Evolutionary conservation across 2,888 invertebrate genomes (phyloP), one percentile per base, ranked within the genome.

Genomic region (Seladonia tumulorum): DNA sequence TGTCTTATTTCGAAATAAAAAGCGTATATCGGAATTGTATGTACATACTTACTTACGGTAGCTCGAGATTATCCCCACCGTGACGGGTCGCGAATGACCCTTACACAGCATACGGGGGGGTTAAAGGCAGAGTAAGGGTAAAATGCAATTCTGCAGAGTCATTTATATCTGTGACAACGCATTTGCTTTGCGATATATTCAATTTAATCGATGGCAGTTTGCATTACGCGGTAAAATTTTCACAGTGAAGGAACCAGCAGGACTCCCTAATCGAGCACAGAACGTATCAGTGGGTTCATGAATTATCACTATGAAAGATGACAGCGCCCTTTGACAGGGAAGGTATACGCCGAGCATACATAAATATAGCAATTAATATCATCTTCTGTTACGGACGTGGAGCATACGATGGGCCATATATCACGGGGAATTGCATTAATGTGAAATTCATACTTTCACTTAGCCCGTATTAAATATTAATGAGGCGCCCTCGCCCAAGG

Each of bases 391-490:
- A 72, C 66, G 53, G 35, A 66, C 53, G 10, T 16, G 45, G 29
- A 68, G 22, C 79, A 63, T 76, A 42, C 39, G 42, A 35, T 22
- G 25, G 29, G 22, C 60, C 70, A 60, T 84, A 79, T 16, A 79
- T 84, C 81, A 84, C 42, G 22, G 29, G 29, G 47, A 81, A 85
- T 76, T 70, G n/a, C 49, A 71, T 84, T 85, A 85, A 79, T 16
- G 49, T 72, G 35, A 77, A 82, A 86, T 78, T 75, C 72, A 76
- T 85, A 70, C 76, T 79, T 84, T 81, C 79, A 85, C 79, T 84
- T 76, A 82, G 57, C 70, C n/a, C 49, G 39, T 57, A 79, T 87
- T 86, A 87, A 87, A 87, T 87, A 86, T 82, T 87, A 87, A 87
- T 79, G 74, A 81, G 35, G 12, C 39, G 22, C 22, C n/a, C 42